Evolutionary conservation across 2,113 vertebrate species (phyloP), one percentile per base, ranked within the genome.

Genomic region (Lepidothrix coronata): DNA sequence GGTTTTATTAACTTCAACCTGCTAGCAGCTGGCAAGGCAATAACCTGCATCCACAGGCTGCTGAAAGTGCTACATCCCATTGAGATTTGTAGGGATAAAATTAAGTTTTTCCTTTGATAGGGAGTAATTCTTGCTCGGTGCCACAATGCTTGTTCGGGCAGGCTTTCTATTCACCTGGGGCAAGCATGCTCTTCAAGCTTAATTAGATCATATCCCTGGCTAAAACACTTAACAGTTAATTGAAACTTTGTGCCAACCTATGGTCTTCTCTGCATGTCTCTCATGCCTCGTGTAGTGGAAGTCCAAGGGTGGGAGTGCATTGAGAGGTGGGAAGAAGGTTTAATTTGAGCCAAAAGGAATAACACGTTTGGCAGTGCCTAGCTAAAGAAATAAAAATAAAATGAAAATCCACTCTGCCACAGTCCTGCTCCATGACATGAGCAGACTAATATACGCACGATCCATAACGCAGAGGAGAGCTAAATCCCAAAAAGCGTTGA

Each of bases 291-390:
- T 6, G 7, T 35, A 35, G 51, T 52, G 10, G 30, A 93, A 88
- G 85, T 44, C 72, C 65, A 92, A 67, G 85, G 70, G 55, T 77
- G 78, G 74, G 67, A 93, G 78, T 39, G 39, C 19, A 59, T 61
- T 8, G 11, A 39, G 35, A 78, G 63, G 74, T 49, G 48, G 55
- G 54, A 30, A 95, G 28, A 46, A 46, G 8, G 33, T 84, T 94
- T 92, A 73, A 94, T 90, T 96, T 92, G 90, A 93, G 85, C 35
- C 35, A 59, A 85, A 94, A 85, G 51, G 55, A 90, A 43, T 55
- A 86, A 67, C 12, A 65, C 0, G 19, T 59, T 79, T 49, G 70
- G 74, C 85, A 9, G 16, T 51, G 46, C 51, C 62, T 17, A 39
- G n/a, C 48, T 87, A 20, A 87, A 62, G 61, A 90, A 85, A 85